Base-by-base conservation (phyloP, 2,888 invertebrate genomes). In the Tiphia femorata region DNA sequence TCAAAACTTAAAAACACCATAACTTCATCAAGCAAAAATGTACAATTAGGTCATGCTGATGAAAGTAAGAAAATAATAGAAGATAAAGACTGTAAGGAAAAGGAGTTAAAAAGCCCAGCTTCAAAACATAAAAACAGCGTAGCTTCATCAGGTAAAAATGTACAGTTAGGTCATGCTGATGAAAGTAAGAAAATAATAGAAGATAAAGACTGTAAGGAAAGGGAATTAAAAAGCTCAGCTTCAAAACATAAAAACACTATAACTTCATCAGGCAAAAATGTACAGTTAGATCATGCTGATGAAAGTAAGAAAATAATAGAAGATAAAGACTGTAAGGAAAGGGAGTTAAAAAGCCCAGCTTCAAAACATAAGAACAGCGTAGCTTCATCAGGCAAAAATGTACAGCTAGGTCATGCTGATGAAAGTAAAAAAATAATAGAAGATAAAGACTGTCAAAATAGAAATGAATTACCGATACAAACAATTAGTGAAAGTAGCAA, bases 221-320 rank as follows among this genome's bases (percentile, higher is more conserved):
- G n/a, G n/a, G n/a, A n/a, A n/a, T n/a, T n/a, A n/a, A n/a, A n/a
- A n/a, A n/a, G n/a, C n/a, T n/a, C n/a, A n/a, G n/a, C n/a, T n/a
- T n/a, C n/a, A 75, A 68, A 70, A 70, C 20, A 48, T 35, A 41
- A 57, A 30, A 55, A 41, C 47, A 57, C 49, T 57, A 58, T 41
- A 38, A 58, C 10, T n/a, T n/a, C n/a, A n/a, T n/a, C n/a, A n/a
- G n/a, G n/a, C n/a, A n/a, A 10, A 40, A 41, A 40, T 17, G 16
- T 10, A 37, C 23, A 42, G 12, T 1, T n/a, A 51, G 20, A 14
- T 10, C 23, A 17, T n/a, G n/a, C 37, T 14, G 16, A 6, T 35
- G 19, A 54, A 35, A 25, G 35, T 17, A 35, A 20, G n/a, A 14
- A 30, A 27, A 52, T 27, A 30, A 33, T 48, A 2, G 14, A 40